phyloP scores from a whole-genome alignment of 92 coral and sea anemone species.

The Muricea muricata region DNA sequence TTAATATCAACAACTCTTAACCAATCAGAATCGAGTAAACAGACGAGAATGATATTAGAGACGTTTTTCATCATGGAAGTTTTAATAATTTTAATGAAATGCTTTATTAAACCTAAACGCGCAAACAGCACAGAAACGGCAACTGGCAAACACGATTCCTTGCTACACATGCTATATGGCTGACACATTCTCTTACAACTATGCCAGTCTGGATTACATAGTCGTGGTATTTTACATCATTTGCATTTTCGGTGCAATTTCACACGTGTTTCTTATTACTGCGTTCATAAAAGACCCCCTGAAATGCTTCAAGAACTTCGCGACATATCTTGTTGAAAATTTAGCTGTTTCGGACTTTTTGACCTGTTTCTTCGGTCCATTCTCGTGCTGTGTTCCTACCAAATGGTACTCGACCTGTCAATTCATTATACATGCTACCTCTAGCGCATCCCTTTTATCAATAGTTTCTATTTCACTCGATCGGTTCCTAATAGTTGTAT shows the following conservation, averaged over 20 bases:
- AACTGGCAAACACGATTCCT: too few relatives aligned
- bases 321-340: conserved; percentile 39
- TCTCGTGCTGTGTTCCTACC: not conserved
- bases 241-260: not conserved
- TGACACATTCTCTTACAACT: too few relatives aligned
- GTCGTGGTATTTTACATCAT: too few relatives aligned
- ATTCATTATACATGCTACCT: not conserved
- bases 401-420: not conserved
- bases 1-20: too few relatives aligned
- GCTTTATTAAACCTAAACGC: too few relatives aligned
- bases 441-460: not conserved
- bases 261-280: not conserved
- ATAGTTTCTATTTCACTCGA: not conserved
- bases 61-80: too few relatives aligned
- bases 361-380: conserved; percentile 25
- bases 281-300: conserved; percentile 55
- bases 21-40: too few relatives aligned
- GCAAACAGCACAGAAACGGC: too few relatives aligned
- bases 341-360: conserved; percentile 50
- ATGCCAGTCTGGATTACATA: too few relatives aligned
- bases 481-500: not conserved
- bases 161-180: too few relatives aligned
- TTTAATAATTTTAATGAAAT: too few relatives aligned
- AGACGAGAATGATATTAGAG: too few relatives aligned
- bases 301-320: conserved; percentile 44